Base-by-base conservation (phyloP, 2,113 vertebrate species). In the Periophthalmodon schlosseri region DNA sequence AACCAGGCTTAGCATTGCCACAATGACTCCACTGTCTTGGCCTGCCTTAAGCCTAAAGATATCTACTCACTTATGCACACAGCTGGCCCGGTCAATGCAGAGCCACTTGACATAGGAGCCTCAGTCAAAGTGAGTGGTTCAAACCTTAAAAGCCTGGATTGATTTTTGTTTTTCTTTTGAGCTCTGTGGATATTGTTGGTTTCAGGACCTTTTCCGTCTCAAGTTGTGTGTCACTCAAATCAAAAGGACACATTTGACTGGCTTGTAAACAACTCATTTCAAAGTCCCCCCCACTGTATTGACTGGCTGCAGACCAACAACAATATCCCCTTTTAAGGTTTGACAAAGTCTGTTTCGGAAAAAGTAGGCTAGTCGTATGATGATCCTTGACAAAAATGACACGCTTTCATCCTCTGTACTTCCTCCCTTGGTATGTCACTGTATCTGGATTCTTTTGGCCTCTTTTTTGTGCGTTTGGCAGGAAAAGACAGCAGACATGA, bases 301-400 rank as follows among this genome's bases (percentile, higher is more conserved):
- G 28, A 74, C 76, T 36, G 49, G 49, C 72, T 66, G 69, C 69
- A 82, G 69, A 84, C 72, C 77, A 86, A 70, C 74, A 83, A 87
- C 84, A 87, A 85, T 74, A 84, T 68, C 87, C 79, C 79, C 57
- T 78, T 54, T 88, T 77, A 87, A 74, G 84, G 78, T 78, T 76
- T 87, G 87, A 89, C 87, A 90, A 84, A 82, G 72, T 87, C 77
- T 83, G 46, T 70, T 76, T 72, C n/a, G 67, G 23, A 73, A 76
- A 78, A 81, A 66, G 69, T 61, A 84, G 84, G 81, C 84, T 60
- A 82, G 87, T 91, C 85, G 86, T 66, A 69, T 87, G 82, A 92
- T 90, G 84, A 91, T 88, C 68, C 54, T 82, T 84, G 79, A 88
- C 83, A 86, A 88, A 58, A 90, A 89, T 90, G 89, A 88, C 88